Conservation (phyloP, 2,888 invertebrate species). For the Spatulosminthurus flaviceps region DNA sequence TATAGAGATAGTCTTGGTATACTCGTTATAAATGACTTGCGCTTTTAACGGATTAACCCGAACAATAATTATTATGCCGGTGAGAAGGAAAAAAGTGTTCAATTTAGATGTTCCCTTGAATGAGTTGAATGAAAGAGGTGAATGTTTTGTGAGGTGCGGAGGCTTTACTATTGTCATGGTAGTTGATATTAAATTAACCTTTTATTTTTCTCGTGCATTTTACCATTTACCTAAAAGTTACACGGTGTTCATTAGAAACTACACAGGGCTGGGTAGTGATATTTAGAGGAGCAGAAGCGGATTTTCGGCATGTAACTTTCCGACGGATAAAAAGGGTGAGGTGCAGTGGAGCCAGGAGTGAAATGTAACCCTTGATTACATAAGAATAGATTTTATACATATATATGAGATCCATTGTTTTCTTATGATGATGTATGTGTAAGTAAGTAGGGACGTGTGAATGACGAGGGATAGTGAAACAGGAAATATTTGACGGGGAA, state of each 20-base stretch:
- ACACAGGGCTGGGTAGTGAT: not conserved
- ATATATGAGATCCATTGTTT: not conserved
- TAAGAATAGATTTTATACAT: not conserved
- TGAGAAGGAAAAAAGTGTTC: not conserved
- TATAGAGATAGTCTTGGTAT: too few species aligned
- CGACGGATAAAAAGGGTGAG: not conserved
- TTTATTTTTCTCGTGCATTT: too few species aligned
- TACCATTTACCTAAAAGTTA: too few species aligned
- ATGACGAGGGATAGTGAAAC: not conserved
- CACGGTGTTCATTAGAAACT: not conserved
- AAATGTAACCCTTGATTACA: not conserved
- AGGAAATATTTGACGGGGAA: conserved; percentile 34
- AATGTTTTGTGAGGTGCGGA: too few species aligned
- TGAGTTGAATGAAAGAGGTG: too few species aligned
- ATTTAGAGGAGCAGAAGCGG: conserved; percentile 2
- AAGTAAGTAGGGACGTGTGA: not conserved
- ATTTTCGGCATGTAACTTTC: not conserved
- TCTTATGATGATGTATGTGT: not conserved
- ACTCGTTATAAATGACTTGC: conserved; percentile 2
- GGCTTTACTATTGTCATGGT: too few species aligned
- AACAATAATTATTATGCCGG: too few species aligned
- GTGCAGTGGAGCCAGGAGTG: not conserved
- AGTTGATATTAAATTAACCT: too few species aligned
- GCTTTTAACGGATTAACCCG: conserved; percentile 6
- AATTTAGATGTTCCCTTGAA: conserved; percentile 6